Base-by-base conservation (phyloP, 1,140 invertebrate genomes). In the Ceratitis capitata region DNA sequence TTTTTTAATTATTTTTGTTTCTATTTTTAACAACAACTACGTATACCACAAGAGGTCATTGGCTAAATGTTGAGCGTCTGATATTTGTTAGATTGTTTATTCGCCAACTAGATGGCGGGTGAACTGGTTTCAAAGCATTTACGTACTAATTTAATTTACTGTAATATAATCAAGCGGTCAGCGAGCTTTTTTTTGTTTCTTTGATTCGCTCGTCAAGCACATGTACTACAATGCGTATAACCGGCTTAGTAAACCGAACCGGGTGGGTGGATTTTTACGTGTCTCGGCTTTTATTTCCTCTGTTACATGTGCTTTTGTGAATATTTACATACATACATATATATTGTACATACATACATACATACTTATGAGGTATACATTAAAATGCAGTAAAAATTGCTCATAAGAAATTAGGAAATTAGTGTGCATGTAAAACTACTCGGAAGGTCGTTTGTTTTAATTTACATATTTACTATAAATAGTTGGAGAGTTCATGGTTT, bases 81-180 rank as follows among this genome's bases (percentile, higher is more conserved):
- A 69, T n/a, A 56, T 56, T 69, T 69, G 19, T 39, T 69, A 35
- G 14, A 69, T 16, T 32, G 51, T 56, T n/a, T 56, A 56, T n/a
- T n/a, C n/a, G n/a, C n/a, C 4, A 56, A 16, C 61, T 69, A 69
- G 14, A 69, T 69, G 32, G 61, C 61, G n/a, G n/a, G n/a, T 69
- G 29, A 69, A 69, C 61, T 69, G 61, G 29, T 69, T 69, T 69
- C 29, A 14, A 35, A 39, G 29, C 61, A 32, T 29, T 32, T 35
- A 69, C 61, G 32, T n/a, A 39, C 61, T 69, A 69, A 69, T 69
- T 69, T 69, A 69, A 39, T 69, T 69, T 69, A 69, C 32, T 39
- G 32, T 32, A 69, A 69, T 16, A 69, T 29, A 69, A 35, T 7
- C 7, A 69, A 5, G 16, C n/a, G n/a, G n/a, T n/a, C n/a, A n/a